These are phyloP conservation scores for Disparrhopalites patrizii DNA, from an alignment of 2,888 invertebrate genomes.

Conservation along the genomic window DNA sequence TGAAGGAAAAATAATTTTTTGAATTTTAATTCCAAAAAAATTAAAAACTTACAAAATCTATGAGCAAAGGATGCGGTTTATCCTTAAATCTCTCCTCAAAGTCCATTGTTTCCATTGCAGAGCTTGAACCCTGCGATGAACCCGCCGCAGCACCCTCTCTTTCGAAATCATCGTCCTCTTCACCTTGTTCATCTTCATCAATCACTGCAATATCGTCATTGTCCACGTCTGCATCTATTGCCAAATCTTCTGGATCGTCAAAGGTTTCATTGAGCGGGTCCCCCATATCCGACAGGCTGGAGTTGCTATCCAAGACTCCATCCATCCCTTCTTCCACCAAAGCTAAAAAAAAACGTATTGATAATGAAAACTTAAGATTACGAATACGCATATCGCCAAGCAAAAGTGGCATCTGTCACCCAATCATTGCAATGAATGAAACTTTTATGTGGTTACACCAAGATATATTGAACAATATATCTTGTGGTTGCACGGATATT, in stretches of 20 bases:
- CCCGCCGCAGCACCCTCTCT: background rate
- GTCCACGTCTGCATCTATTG: background rate
- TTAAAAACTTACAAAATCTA: background rate
- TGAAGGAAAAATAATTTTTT: too few relatives aligned
- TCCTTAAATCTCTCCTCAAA: conserved; percentile 12
- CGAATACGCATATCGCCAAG: too few relatives aligned
- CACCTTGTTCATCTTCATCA: background rate
- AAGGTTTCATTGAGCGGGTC: background rate
- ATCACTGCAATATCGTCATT: background rate
- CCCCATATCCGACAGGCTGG: conserved; percentile 7
- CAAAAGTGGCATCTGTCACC: too few relatives aligned
- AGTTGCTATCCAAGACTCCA: background rate
- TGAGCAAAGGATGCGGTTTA: conserved; percentile 18
- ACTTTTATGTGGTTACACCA: too few relatives aligned
- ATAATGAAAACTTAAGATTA: too few relatives aligned
- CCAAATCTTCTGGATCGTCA: conserved; percentile 3
- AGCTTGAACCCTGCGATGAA: too few relatives aligned
- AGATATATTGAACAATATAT: too few relatives aligned
- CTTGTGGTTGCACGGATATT: too few relatives aligned
- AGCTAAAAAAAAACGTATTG: too few relatives aligned
- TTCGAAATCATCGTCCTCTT: background rate
- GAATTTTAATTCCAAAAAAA: background rate
- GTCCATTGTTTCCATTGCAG: conserved; percentile 9
- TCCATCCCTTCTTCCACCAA: too few relatives aligned
- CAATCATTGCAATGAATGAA: too few relatives aligned